phyloP scores from a whole-genome alignment of 2,888 invertebrate species.

The Hipparchia semele region DNA sequence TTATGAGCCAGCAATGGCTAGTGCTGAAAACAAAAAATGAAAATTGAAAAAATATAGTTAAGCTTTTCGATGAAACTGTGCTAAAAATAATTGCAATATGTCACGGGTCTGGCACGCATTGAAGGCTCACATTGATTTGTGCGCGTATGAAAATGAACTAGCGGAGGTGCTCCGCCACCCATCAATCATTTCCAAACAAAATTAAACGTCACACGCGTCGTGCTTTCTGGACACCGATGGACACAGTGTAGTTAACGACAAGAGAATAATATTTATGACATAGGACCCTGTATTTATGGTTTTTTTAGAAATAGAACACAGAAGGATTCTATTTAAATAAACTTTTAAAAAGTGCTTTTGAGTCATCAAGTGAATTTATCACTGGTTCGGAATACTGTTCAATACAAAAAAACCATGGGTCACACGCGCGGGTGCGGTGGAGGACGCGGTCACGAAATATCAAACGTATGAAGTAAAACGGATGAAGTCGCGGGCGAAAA shows the following conservation, averaged over 20 bases:
- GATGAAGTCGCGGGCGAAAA: too few relatives aligned
- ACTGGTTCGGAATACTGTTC: too few relatives aligned
- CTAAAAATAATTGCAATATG: conserved; percentile 22
- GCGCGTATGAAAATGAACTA: conserved; percentile 71
- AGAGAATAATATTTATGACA: neutral
- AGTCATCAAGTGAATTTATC: too few relatives aligned
- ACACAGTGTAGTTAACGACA: conserved; percentile 50
- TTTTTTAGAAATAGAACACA: neutral
- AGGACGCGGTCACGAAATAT: too few relatives aligned
- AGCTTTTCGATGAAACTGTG: neutral
- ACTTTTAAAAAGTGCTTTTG: too few relatives aligned
- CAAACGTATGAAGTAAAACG: too few relatives aligned
- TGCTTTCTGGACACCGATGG: conserved; percentile 62
- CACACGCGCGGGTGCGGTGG: too few relatives aligned
- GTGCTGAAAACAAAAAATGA: too few relatives aligned
- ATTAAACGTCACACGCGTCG: conserved; percentile 79
- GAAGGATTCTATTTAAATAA: too few relatives aligned
- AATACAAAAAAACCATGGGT: too few relatives aligned
- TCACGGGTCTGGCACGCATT: conserved; percentile 32
- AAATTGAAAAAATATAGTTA: neutral
- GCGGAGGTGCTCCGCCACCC: conserved; percentile 48
- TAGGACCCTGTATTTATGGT: neutral
- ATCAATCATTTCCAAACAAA: conserved; percentile 81
- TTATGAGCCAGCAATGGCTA: too few relatives aligned
- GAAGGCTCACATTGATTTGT: conserved; percentile 46